Conservation (phyloP, 2,888 invertebrate genomes). For the Calameuta idolon region DNA sequence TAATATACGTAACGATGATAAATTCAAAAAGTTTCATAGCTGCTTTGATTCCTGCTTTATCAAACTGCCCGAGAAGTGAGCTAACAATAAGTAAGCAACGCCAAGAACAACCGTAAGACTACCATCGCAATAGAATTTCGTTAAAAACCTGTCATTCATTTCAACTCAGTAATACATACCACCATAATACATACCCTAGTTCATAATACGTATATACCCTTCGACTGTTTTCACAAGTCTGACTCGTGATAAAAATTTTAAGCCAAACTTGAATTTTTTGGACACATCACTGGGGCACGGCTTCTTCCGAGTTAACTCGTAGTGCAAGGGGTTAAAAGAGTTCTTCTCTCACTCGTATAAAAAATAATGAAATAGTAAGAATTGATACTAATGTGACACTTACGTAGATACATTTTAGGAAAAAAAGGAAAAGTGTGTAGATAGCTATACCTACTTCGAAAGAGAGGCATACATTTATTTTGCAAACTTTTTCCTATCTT, state of each 20-base stretch:
- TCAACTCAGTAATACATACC: not conserved
- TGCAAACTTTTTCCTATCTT: not conserved
- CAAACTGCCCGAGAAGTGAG: not conserved
- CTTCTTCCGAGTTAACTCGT: too few relatives aligned
- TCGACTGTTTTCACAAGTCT: too few relatives aligned
- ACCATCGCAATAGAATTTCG: not conserved
- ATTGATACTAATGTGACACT: not conserved
- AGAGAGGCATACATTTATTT: not conserved
- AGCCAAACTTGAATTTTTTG: too few relatives aligned
- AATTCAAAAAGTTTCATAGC: slow-evolving; percentile 38
- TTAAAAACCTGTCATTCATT: not conserved
- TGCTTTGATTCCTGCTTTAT: not conserved
- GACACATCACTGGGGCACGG: too few relatives aligned
- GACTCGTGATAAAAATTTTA: too few relatives aligned
- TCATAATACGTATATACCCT: too few relatives aligned
- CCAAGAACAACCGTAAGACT: not conserved
- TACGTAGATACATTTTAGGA: not conserved
- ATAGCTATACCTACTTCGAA: not conserved
- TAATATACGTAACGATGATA: slow-evolving; percentile 35
- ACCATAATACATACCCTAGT: too few relatives aligned
- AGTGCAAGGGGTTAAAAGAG: too few relatives aligned
- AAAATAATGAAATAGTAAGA: not conserved
- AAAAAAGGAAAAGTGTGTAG: not conserved
- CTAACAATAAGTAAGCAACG: not conserved
- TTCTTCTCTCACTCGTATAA: not conserved